Evolutionary conservation across 2,113 vertebrate species (phyloP).

Genomic region (Petaurus breviceps): DNA sequence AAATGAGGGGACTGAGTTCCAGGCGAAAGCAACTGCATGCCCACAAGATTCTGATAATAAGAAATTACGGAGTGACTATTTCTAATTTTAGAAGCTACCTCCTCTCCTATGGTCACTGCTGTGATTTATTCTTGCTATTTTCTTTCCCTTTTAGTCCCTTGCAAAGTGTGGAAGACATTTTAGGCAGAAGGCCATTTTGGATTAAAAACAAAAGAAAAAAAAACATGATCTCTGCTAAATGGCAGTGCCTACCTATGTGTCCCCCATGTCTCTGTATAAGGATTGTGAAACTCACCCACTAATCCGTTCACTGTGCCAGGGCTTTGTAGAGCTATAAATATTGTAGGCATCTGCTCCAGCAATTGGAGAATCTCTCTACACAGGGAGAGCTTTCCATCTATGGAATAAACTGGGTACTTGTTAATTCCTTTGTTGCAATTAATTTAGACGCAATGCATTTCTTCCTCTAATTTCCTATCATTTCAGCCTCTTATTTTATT

Average conservation of each 20-base stretch:
- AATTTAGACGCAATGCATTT: background rate
- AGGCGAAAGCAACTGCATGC: background rate
- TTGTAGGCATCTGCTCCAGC: background rate
- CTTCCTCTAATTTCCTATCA: background rate
- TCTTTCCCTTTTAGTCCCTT: background rate
- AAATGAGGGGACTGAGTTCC: background rate
- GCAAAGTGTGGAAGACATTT: background rate
- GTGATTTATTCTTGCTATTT: background rate
- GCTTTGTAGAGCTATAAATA: background rate
- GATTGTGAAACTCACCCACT: background rate
- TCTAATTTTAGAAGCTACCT: background rate
- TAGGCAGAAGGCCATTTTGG: background rate
- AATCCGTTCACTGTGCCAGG: background rate
- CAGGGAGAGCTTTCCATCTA: background rate
- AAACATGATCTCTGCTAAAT: background rate
- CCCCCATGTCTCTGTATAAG: background rate
- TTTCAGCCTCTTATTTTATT: background rate
- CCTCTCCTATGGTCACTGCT: background rate
- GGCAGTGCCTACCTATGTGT: background rate
- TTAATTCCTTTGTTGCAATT: background rate
- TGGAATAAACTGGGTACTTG: background rate
- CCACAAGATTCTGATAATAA: background rate
- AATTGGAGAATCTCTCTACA: background rate
- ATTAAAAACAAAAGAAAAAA: background rate
- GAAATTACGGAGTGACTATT: background rate